These are phyloP conservation scores for Trididemnum nubilum DNA, from an alignment of 23 tunicate species.

Conservation along the genomic window DNA sequence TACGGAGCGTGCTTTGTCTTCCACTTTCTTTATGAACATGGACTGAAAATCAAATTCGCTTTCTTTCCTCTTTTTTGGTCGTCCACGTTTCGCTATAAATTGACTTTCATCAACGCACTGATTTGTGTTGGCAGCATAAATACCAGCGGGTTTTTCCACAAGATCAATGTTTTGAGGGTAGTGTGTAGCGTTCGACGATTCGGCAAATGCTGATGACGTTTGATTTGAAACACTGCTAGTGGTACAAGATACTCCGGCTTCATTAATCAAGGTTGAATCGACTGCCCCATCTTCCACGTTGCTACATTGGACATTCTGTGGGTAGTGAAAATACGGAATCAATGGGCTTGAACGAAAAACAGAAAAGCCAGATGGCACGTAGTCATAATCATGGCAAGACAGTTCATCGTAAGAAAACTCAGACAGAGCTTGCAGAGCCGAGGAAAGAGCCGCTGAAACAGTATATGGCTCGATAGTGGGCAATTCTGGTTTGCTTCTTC, in stretches of 20 bases:
- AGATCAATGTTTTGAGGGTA: too few relatives aligned
- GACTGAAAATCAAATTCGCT: conserved; percentile 10
- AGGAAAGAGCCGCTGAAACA: conserved; percentile 81
- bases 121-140: too few relatives aligned
- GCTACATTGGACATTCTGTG: conserved; percentile 28
- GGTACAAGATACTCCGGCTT: too few relatives aligned
- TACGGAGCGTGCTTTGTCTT: background rate
- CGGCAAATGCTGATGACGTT: too few relatives aligned
- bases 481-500: too few relatives aligned
- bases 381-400: conserved; percentile 17
- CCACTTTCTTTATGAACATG: conserved; percentile 31
- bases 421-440: conserved; percentile 81
- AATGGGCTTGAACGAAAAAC: conserved; percentile 55
- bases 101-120: too few relatives aligned
- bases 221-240: too few relatives aligned
- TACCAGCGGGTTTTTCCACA: too few relatives aligned
- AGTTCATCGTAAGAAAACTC: conserved; percentile 80
- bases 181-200: too few relatives aligned
- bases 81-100: conserved; percentile 23
- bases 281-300: background rate
- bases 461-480: conserved; percentile 2
- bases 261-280: too few relatives aligned
- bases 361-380: conserved; percentile 28
- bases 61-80: conserved; percentile 52
- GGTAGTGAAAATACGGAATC: conserved; percentile 50